phyloP scores from a whole-genome alignment of 2,888 invertebrate genomes.

The Smittia sp. region DNA sequence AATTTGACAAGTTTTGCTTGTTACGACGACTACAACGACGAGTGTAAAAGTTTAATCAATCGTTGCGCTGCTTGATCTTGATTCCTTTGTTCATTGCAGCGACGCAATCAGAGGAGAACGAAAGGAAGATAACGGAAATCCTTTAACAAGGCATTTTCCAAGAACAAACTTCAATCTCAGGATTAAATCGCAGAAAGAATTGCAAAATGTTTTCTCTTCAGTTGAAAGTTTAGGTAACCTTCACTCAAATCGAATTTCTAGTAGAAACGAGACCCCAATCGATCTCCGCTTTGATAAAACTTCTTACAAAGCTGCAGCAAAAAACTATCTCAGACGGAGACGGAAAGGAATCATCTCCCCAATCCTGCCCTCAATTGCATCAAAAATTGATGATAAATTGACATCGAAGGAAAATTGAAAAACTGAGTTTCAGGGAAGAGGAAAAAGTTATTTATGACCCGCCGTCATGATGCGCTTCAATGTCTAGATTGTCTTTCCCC shows the following conservation, averaged over 20 bases:
- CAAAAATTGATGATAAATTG: conserved; percentile 31
- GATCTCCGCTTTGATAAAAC: background rate
- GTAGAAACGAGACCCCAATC: background rate
- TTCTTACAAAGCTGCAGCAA: too few species aligned
- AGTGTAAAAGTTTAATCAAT: conserved; percentile 4
- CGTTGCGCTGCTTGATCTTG: background rate
- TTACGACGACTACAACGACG: background rate
- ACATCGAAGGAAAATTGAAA: conserved; percentile 3
- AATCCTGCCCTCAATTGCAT: background rate
- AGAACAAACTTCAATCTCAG: too few species aligned
- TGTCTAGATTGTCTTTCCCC: background rate
- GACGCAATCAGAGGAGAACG: too few species aligned
- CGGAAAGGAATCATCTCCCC: too few species aligned
- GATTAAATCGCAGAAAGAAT: background rate
- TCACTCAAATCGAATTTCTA: too few species aligned
- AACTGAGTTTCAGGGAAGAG: background rate
- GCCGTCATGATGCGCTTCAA: conserved; percentile 3
- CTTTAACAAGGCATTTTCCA: too few species aligned
- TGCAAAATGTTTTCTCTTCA: too few species aligned
- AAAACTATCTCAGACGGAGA: too few species aligned
- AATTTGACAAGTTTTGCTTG: background rate
- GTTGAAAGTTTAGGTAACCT: too few species aligned
- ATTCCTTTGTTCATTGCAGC: too few species aligned
- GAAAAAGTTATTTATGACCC: background rate
- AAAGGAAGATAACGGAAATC: too few species aligned